These are phyloP conservation scores for Malacoctenus gilli DNA, from an alignment of 2,797 vertebrate genomes.

Conservation along the genomic window DNA sequence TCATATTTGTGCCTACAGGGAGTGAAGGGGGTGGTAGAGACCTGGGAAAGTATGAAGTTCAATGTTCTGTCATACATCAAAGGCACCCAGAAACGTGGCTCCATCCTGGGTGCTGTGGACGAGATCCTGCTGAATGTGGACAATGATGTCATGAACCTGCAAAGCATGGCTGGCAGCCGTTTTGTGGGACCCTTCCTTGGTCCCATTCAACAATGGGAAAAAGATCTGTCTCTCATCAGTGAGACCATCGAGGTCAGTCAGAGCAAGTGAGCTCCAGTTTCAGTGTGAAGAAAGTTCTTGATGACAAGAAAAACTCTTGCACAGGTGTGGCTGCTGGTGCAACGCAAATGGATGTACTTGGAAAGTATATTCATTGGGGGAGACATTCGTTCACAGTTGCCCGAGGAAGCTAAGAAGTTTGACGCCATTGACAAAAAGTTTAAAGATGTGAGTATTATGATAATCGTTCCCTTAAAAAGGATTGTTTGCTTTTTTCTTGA, in stretches of 20 bases:
- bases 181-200: constrained; percentile 92
- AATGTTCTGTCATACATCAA: constrained; percentile 86
- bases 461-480: too few species aligned
- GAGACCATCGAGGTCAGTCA: constrained; percentile 92
- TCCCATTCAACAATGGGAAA: constrained; percentile 91
- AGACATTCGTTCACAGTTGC: constrained; percentile 92
- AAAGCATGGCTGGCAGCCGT: constrained; percentile 92
- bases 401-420: constrained; percentile 94
- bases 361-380: constrained; percentile 96
- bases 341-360: constrained; percentile 98
- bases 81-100: constrained; percentile 88
- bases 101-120: constrained; percentile 87
- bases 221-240: constrained; percentile 89
- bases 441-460: constrained; percentile 83
- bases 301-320: constrained; percentile 3
- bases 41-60: constrained; percentile 92
- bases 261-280: not conserved
- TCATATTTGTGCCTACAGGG: constrained; percentile 77
- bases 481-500: not conserved
- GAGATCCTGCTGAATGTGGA: constrained; percentile 90
- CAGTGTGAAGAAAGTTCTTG: not conserved
- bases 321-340: constrained; percentile 93
- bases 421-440: constrained; percentile 89
- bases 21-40: constrained; percentile 90
- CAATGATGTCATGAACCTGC: constrained; percentile 91